A percentile compares a stretch with the other conserved stretches of the same genome.
These are phyloP conservation scores for Ceratina japonica DNA, from an alignment of 1,140 invertebrate species.

Conservation along the genomic window DNA sequence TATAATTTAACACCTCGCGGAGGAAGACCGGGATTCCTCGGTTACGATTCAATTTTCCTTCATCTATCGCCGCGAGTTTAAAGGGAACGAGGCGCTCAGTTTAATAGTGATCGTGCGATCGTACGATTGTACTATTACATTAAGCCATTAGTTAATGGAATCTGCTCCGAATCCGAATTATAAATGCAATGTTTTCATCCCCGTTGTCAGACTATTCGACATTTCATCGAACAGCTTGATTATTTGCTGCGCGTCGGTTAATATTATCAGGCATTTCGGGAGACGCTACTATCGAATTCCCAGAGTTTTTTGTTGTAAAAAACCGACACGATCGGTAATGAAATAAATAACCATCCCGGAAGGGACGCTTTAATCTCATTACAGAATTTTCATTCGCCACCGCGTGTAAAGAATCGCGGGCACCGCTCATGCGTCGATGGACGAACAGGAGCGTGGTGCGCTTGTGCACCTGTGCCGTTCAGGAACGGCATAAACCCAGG, in stretches of 20 bases:
- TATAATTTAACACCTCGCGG: conserved; percentile 42
- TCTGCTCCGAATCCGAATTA: no score
- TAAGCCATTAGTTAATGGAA: no score
- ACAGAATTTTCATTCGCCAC: conserved; percentile 4
- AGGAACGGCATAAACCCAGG: conserved; percentile 57
- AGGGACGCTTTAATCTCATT: background rate
- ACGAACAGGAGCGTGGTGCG: conserved; percentile 35
- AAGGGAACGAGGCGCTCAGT: background rate
- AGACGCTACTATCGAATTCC: no score
- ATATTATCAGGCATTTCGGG: background rate
- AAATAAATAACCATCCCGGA: no score
- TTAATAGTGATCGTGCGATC: background rate
- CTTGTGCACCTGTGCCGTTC: conserved; percentile 50
- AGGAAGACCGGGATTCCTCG: conserved; percentile 27
- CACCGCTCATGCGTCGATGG: conserved; percentile 52
- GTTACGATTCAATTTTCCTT: conserved; percentile 22
- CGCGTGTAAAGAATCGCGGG: conserved; percentile 42
- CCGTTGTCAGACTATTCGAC: no score
- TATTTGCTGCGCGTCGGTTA: background rate
- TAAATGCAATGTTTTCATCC: no score
- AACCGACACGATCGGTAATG: background rate
- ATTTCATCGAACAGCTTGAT: no score
- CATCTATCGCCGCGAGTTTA: background rate
- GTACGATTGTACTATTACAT: no score
- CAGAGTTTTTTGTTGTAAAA: background rate